Percentiles rank a stretch among this genome's conserved stretches.
phyloP scores from a whole-genome alignment of 92 coral and sea anemone genomes.

The Heliopora coerulea region DNA sequence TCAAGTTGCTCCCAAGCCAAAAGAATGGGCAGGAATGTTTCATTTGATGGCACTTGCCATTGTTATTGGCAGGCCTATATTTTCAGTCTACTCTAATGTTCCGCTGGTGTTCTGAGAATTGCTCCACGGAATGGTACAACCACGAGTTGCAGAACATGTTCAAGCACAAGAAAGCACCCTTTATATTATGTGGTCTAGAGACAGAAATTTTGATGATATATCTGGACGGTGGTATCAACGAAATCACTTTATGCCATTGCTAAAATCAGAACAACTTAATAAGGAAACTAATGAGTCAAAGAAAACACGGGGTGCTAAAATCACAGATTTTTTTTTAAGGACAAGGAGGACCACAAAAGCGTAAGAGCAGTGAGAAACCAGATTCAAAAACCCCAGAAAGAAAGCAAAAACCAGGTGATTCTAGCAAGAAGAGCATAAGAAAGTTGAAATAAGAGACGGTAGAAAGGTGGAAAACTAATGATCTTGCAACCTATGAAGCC shows the following conservation, averaged over 20 bases:
- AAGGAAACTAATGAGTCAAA: neutral
- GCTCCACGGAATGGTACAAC: constrained; percentile 15
- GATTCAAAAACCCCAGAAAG: neutral
- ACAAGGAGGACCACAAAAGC: constrained; percentile 12
- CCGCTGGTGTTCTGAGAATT: neutral
- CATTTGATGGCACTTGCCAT: constrained; percentile 42
- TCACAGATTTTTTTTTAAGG: constrained; percentile 38
- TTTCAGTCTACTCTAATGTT: constrained; percentile 25
- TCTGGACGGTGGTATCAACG: constrained; percentile 41
- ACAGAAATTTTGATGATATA: constrained; percentile 34
- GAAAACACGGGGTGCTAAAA: neutral
- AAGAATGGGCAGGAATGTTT: constrained; percentile 18
- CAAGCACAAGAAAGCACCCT: neutral
- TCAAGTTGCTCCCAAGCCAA: neutral
- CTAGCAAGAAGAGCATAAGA: constrained; percentile 1
- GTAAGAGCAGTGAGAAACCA: constrained; percentile 5
- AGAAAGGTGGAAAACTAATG: constrained; percentile 46
- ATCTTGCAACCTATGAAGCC: constrained; percentile 35
- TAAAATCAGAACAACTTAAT: constrained; percentile 3
- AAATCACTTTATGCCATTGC: constrained; percentile 39
- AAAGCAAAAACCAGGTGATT: neutral
- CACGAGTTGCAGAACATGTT: neutral
- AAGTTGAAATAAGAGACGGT: constrained; percentile 33
- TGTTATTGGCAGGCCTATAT: constrained; percentile 17
- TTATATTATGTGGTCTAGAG: constrained; percentile 44